Evolutionary conservation across 2,797 vertebrate genomes (phyloP).

Genomic region (Danio jaintianensis): DNA sequence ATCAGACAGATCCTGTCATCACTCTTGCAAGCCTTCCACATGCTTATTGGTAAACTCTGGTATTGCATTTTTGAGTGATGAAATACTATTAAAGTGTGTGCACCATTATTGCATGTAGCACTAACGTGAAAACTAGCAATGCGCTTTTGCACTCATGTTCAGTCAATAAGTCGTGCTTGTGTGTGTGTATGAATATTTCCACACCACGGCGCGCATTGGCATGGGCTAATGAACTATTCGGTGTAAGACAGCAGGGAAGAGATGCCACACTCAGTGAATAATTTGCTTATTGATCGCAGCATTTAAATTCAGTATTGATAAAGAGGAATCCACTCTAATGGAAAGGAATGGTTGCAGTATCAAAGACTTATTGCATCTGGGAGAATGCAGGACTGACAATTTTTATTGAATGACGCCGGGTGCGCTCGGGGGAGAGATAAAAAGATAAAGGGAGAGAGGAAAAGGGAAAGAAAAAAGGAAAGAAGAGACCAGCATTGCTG

Average conservation of each 20-base stretch:
- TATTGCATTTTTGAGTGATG: conserved; percentile 4
- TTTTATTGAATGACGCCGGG: conserved; percentile 55
- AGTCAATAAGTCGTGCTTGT: neutral
- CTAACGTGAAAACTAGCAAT: conserved; percentile 12
- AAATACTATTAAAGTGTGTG: conserved; percentile 9
- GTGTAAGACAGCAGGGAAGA: conserved; percentile 43
- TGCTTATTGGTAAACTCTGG: neutral
- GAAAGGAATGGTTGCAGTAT: conserved; percentile 56
- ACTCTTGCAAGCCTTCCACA: neutral
- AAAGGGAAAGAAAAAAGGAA: conserved; percentile 4
- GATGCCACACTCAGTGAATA: conserved; percentile 72
- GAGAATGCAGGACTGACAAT: conserved; percentile 58
- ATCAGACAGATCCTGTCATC: conserved; percentile 3
- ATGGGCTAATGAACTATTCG: conserved; percentile 55
- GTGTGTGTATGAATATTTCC: conserved; percentile 40
- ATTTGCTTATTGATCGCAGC: conserved; percentile 78
- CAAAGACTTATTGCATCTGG: conserved; percentile 48
- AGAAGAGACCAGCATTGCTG: conserved; percentile 6
- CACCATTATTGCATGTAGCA: conserved; percentile 13
- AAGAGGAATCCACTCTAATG: conserved; percentile 72
- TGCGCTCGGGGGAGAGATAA: conserved; percentile 44
- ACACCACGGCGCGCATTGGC: conserved; percentile 42
- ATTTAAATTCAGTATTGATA: conserved; percentile 81
- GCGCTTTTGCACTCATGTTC: conserved; percentile 19
- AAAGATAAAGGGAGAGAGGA: conserved; percentile 34